Evolutionary conservation across 2,113 vertebrate genomes (phyloP).

Genomic region (Trichomycterus rosablanca): DNA sequence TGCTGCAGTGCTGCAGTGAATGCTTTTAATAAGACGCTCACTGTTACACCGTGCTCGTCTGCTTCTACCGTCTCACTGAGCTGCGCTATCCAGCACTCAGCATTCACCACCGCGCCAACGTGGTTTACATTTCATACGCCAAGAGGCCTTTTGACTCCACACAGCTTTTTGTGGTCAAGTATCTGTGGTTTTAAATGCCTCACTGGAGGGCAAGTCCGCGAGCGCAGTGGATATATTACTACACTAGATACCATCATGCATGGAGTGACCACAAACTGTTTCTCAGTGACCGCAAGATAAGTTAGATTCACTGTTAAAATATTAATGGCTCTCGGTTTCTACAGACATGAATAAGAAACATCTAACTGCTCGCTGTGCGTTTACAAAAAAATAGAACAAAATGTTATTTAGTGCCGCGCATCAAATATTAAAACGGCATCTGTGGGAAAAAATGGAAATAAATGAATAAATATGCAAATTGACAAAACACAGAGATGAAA

Average conservation of each 20-base stretch:
- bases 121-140: too few species aligned
- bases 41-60: too few species aligned
- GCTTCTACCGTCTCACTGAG: too few species aligned
- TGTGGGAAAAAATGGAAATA: slow-evolving; percentile 74
- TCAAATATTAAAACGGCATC: slow-evolving; percentile 73
- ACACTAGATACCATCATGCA: background rate
- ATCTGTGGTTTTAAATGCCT: slow-evolving; percentile 28
- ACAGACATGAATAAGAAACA: slow-evolving; percentile 61
- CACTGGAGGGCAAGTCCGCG: slow-evolving; percentile 20
- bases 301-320: slow-evolving; percentile 62
- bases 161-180: too few species aligned
- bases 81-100: too few species aligned
- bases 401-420: slow-evolving; percentile 62
- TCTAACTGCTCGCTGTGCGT: slow-evolving; percentile 40
- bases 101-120: too few species aligned
- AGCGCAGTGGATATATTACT: too few species aligned
- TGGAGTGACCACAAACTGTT: slow-evolving; percentile 1
- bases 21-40: too few species aligned
- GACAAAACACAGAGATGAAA: background rate
- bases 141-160: background rate
- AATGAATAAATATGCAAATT: slow-evolving; percentile 64
- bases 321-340: slow-evolving; percentile 63
- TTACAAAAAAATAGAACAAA: too few species aligned
- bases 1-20: too few species aligned
- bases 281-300: slow-evolving; percentile 42